Percentiles rank a stretch among this genome's conserved stretches.
Conservation (phyloP, 2,113 vertebrate species). For the Mirounga angustirostris region DNA sequence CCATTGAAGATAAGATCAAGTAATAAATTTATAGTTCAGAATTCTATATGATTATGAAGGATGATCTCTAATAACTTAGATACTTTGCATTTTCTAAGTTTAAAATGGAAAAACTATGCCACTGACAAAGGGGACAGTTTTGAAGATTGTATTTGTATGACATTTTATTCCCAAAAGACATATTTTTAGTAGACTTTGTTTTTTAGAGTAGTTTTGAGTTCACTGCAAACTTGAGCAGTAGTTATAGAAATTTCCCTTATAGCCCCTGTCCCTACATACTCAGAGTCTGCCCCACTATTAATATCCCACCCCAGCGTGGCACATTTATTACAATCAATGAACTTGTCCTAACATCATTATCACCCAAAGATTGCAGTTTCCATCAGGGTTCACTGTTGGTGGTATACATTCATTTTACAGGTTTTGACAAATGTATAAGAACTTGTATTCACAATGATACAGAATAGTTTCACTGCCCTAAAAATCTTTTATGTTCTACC, state of each 20-base stretch:
- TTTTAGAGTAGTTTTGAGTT: slow-evolving; percentile 11
- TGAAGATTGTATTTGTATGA: background rate
- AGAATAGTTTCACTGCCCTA: background rate
- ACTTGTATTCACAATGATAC: background rate
- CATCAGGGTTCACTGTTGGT: background rate
- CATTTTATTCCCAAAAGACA: background rate
- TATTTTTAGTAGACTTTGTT: background rate
- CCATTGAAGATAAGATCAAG: background rate
- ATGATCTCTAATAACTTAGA: background rate
- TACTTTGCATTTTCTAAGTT: background rate
- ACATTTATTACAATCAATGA: background rate
- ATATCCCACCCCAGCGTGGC: background rate
- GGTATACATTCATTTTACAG: background rate
- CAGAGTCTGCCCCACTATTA: background rate
- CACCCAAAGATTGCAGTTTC: background rate
- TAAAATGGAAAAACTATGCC: background rate
- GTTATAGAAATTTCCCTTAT: background rate
- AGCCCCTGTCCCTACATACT: background rate
- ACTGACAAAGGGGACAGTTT: background rate
- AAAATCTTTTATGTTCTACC: background rate
- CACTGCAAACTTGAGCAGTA: background rate
- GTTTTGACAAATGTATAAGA: background rate
- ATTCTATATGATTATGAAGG: slow-evolving; percentile 8
- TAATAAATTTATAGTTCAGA: background rate
- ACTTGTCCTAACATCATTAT: background rate